A percentile compares a stretch with the other conserved stretches of the same genome.
These are phyloP conservation scores for Bufo bufo DNA, from an alignment of 2,113 vertebrate genomes.

Conservation along the genomic window DNA sequence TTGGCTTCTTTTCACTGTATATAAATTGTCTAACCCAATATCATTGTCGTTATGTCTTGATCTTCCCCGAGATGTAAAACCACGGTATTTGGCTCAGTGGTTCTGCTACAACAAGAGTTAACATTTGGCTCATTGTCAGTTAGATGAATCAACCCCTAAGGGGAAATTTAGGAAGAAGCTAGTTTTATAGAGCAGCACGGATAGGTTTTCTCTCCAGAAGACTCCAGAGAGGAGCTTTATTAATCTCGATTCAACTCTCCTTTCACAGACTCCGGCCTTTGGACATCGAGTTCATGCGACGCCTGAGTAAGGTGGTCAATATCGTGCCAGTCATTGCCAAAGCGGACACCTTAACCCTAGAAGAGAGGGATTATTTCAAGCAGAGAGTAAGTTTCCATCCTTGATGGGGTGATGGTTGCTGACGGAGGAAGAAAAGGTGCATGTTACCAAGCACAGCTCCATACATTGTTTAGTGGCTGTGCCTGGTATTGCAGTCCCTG, in stretches of 20 bases:
- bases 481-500: too few species aligned
- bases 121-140: background rate
- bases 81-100: background rate
- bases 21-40: background rate
- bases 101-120: background rate
- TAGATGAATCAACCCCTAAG: background rate
- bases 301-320: slow-evolving; percentile 97
- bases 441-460: too few species aligned
- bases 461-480: too few species aligned
- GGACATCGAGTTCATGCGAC: slow-evolving; percentile 97
- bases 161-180: background rate
- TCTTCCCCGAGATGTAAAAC: background rate
- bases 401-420: too few species aligned
- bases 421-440: background rate
- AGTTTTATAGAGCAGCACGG: background rate
- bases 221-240: background rate
- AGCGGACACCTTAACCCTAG: slow-evolving; percentile 94
- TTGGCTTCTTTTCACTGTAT: background rate
- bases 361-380: slow-evolving; percentile 94
- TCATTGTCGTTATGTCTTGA: background rate
- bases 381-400: slow-evolving; percentile 77
- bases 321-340: slow-evolving; percentile 96
- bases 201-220: slow-evolving; percentile 29
- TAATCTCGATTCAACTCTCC: background rate
- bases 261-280: slow-evolving; percentile 84